These are phyloP conservation scores for Agrochola lychnidis DNA, from an alignment of 2,888 invertebrate genomes.

Conservation along the genomic window DNA sequence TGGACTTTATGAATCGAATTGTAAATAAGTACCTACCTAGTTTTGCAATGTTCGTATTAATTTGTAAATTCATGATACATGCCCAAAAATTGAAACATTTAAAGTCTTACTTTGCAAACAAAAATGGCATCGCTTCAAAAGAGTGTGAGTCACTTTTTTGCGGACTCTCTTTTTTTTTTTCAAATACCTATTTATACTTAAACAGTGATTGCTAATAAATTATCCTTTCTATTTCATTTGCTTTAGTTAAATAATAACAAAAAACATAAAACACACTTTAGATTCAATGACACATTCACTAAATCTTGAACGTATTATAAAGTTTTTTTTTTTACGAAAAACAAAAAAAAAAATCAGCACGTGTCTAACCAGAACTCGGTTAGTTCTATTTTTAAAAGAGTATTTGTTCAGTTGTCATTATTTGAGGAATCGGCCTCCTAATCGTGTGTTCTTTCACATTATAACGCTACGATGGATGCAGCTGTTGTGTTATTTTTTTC, in stretches of 20 bases:
- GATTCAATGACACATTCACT: slow-evolving; percentile 15
- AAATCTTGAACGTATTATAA: slow-evolving; percentile 10
- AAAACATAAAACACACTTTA: background rate
- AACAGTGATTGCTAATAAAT: background rate
- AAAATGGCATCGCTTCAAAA: background rate
- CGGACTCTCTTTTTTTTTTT: background rate
- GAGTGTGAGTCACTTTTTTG: background rate
- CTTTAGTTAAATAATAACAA: background rate
- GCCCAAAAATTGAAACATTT: background rate
- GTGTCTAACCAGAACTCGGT: slow-evolving; percentile 63
- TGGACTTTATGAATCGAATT: background rate
- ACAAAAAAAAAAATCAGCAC: slow-evolving; percentile 60
- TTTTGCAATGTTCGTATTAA: background rate
- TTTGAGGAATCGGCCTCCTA: slow-evolving; percentile 77
- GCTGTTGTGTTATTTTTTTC: slow-evolving; percentile 75
- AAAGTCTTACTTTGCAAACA: background rate
- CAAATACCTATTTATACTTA: background rate
- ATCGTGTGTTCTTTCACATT: slow-evolving; percentile 75
- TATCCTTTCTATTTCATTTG: background rate
- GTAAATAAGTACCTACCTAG: background rate
- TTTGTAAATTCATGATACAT: background rate
- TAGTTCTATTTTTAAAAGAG: slow-evolving; percentile 67
- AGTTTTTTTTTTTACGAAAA: background rate
- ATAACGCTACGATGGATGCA: slow-evolving; percentile 77
- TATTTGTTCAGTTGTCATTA: slow-evolving; percentile 84